Evolutionary conservation across 1,140 invertebrate species (phyloP).

Genomic region (Mamestra configurata): DNA sequence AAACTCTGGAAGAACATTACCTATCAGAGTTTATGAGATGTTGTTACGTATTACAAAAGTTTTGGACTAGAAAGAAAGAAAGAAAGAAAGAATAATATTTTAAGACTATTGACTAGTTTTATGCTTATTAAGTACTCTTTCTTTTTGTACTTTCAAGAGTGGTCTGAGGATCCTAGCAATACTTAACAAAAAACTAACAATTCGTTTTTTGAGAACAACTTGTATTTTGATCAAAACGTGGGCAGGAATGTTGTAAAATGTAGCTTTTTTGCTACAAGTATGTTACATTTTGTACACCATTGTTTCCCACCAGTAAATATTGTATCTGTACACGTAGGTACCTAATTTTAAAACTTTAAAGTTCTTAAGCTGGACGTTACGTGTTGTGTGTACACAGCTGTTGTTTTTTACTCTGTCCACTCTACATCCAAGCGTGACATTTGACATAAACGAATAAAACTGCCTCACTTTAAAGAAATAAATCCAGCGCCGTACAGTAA

Average conservation of each 20-base stretch:
- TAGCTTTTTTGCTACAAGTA: too few species aligned
- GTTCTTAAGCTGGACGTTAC: background rate
- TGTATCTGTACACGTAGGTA: too few species aligned
- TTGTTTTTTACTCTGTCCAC: background rate
- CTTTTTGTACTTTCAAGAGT: too few species aligned
- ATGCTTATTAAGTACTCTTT: background rate
- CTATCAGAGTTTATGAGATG: slow-evolving; percentile 29
- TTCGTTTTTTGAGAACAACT: too few species aligned
- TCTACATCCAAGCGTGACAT: background rate
- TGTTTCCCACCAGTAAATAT: too few species aligned
- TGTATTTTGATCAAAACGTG: too few species aligned
- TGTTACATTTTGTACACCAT: too few species aligned
- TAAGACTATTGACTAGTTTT: background rate
- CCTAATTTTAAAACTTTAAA: background rate
- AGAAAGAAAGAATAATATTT: too few species aligned
- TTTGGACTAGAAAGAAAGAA: background rate
- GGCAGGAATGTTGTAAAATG: too few species aligned
- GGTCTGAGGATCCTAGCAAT: too few species aligned
- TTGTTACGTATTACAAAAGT: slow-evolving; percentile 29
- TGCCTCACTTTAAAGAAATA: slow-evolving; percentile 3
- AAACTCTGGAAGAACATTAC: slow-evolving; percentile 1
- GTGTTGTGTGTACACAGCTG: background rate
- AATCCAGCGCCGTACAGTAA: slow-evolving; percentile 18
- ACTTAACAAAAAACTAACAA: too few species aligned
- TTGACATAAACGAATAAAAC: background rate